Conservation (phyloP, 1,140 invertebrate genomes). For the Pseudomyrmex gracilis region DNA sequence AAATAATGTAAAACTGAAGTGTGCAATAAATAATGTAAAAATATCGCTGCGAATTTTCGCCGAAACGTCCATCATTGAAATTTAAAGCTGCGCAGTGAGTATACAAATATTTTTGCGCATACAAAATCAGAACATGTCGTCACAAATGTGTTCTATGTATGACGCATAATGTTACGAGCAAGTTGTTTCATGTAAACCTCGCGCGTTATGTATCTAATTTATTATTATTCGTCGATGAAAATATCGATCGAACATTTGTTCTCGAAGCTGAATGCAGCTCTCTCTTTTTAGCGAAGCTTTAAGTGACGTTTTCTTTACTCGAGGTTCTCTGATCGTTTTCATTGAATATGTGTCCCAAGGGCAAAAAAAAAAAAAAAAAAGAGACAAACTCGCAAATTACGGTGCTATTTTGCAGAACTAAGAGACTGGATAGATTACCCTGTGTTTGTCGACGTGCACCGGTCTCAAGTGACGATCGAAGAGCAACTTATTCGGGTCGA, state of each 20-base stretch:
- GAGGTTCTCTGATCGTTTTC: not conserved
- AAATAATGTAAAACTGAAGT: conserved; percentile 3
- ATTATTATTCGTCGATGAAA: conserved; percentile 7
- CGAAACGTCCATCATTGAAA: not conserved
- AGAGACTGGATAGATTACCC: conserved; percentile 87
- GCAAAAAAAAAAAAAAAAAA: too few species aligned
- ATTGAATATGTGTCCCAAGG: not conserved
- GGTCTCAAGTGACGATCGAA: conserved; percentile 97
- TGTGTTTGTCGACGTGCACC: conserved; percentile 95
- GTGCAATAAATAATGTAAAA: conserved; percentile 17
- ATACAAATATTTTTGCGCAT: not conserved
- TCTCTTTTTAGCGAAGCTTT: not conserved
- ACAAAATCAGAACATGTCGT: not conserved
- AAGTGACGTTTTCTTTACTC: not conserved
- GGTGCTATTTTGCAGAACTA: conserved; percentile 11
- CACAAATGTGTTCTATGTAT: not conserved
- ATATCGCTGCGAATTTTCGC: not conserved
- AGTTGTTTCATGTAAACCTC: not conserved
- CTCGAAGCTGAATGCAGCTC: not conserved
- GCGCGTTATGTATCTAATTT: not conserved
- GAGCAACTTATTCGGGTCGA: conserved; percentile 96
- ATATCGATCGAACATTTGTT: not conserved
- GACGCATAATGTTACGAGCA: not conserved
- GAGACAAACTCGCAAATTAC: not conserved
- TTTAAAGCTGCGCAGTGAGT: not conserved